Evolutionary conservation across 92 coral and sea anemone species (phyloP), one percentile per base, ranked within the genome.

Genomic region (Bergia puertoricense): DNA sequence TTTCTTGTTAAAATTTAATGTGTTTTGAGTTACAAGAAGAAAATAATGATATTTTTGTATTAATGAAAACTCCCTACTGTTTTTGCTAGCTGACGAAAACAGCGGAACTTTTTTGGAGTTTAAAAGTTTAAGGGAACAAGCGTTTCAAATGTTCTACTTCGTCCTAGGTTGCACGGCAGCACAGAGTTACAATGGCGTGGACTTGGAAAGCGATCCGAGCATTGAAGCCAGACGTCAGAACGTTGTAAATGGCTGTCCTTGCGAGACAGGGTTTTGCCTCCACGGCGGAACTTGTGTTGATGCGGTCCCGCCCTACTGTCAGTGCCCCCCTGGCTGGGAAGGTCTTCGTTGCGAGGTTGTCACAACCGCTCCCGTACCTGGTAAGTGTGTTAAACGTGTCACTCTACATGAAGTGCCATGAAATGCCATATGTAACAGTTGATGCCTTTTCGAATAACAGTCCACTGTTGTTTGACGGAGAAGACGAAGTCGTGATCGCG

Each of bases 231-330:
- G 93, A 42, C 94, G 95, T 6, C 96, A 95, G 86, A 93, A 92
- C 51, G 98, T 95, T 30, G 95, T 67, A 20, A 80, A 89, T 45
- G 98, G 95, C 14, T 96, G 99, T 88, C 99, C 99, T 6, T 96
- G 99, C 88, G 85, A 48, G 2, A 2, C 92, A 41, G 94, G 84
- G 36, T 86, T 93, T 91, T 96, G 99, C 88, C 39, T 59, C 15
- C 90, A 95, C 79, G 96, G 94, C 7, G 96, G 98, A 43, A 96
- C 96, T 13, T 96, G 99, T 77, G 98, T 94, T 11, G 88, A 91
- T 79, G 99, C 94, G 40, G 88, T 76, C 0, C 94, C 94, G 14
- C 94, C 95, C 4, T 96, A 92, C 90, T 96, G 99, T 89, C 46
- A 92, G 43, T 96, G 99, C 71, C 85, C 98, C 9, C 92, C 91